phyloP scores from a whole-genome alignment of 2,113 vertebrate genomes.

The Malaclemys terrapin region DNA sequence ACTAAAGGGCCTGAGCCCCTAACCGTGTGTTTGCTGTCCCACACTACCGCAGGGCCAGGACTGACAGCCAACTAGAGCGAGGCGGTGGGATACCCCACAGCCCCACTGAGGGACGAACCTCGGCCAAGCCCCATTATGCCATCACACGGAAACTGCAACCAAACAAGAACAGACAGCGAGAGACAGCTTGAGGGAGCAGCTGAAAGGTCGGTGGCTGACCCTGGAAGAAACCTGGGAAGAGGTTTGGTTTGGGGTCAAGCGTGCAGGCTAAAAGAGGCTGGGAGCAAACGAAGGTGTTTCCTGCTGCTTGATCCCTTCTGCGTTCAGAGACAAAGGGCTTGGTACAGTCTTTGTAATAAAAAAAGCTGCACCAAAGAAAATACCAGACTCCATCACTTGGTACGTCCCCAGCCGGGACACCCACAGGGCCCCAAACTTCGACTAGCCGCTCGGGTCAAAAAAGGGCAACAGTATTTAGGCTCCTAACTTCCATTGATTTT shows the following conservation, averaged over 20 bases:
- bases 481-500: background rate
- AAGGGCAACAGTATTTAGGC: background rate
- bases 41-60: too few species aligned
- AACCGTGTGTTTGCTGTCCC: too few species aligned
- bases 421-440: background rate
- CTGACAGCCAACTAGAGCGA: too few species aligned
- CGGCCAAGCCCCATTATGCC: too few species aligned
- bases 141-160: background rate
- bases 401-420: background rate
- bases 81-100: too few species aligned
- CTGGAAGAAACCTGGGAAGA: background rate
- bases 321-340: background rate
- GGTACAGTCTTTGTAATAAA: background rate
- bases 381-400: background rate
- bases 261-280: background rate
- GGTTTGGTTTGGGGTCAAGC: background rate
- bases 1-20: too few species aligned
- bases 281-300: background rate
- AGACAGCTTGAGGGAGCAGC: background rate
- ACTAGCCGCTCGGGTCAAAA: background rate
- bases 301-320: background rate
- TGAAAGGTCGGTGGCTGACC: background rate
- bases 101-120: too few species aligned
- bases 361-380: background rate
- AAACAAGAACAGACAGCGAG: background rate